A percentile compares a stretch with the other conserved stretches of the same genome.
Evolutionary conservation across 2,888 invertebrate species (phyloP).

Genomic region (Merodon equestris): DNA sequence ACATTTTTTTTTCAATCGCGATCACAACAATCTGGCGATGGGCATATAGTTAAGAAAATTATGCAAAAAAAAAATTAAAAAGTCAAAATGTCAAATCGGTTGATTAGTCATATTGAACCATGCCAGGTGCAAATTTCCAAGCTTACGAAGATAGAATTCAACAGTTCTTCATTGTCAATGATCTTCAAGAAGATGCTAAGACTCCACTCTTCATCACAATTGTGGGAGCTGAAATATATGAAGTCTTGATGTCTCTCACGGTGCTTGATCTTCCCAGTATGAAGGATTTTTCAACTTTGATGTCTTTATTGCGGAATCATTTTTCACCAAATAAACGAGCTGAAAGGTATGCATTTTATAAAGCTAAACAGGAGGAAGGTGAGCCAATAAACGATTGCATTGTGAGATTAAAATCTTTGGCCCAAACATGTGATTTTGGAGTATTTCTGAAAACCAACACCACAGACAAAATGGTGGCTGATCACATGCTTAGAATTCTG

Average conservation of each 20-base stretch:
- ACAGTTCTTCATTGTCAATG: slow-evolving; percentile 26
- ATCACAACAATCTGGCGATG: too few relatives aligned
- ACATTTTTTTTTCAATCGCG: too few relatives aligned
- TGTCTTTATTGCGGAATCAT: slow-evolving; percentile 27
- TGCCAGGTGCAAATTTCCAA: slow-evolving; percentile 7
- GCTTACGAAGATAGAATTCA: slow-evolving; percentile 15
- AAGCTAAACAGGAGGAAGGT: slow-evolving; percentile 29
- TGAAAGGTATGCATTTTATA: slow-evolving; percentile 41
- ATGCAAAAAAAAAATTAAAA: not conserved
- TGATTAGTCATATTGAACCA: slow-evolving; percentile 20
- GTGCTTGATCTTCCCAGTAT: slow-evolving; percentile 12
- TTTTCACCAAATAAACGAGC: slow-evolving; percentile 37
- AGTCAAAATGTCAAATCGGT: not conserved
- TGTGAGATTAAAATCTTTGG: slow-evolving; percentile 26
- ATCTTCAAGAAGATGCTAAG: slow-evolving; percentile 20
- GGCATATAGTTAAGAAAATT: too few relatives aligned
- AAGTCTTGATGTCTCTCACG: slow-evolving; percentile 36
- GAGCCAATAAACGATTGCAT: slow-evolving; percentile 37
- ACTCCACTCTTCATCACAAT: slow-evolving; percentile 36
- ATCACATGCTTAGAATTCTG: slow-evolving; percentile 26
- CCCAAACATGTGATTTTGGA: slow-evolving; percentile 29
- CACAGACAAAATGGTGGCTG: slow-evolving; percentile 7
- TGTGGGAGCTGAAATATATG: slow-evolving; percentile 35
- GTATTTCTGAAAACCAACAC: slow-evolving; percentile 8
- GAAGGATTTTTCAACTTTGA: slow-evolving; percentile 29